Percentiles rank a stretch among this genome's conserved stretches.
Conservation (phyloP, 92 coral and sea anemone species). For the Palythoa heliodiscus region DNA sequence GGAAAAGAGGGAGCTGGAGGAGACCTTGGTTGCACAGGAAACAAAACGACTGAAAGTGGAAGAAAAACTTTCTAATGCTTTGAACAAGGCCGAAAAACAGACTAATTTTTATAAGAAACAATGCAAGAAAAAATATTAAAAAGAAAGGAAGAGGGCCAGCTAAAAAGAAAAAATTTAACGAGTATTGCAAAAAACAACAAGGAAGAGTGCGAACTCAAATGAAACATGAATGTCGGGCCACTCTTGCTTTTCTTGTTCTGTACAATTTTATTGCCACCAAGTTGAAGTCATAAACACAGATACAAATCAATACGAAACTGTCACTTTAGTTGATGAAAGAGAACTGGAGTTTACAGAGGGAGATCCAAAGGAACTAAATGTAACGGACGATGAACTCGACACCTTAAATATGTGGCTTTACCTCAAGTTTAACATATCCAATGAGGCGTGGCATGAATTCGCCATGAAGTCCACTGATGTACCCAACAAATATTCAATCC, state of each 20-base stretch:
- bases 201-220: not conserved
- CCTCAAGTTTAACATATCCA: not conserved
- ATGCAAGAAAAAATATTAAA: too few relatives aligned
- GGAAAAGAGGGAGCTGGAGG: too few relatives aligned
- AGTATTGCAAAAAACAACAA: too few relatives aligned
- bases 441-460: conserved; percentile 8
- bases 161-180: too few relatives aligned
- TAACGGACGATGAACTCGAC: conserved; percentile 20
- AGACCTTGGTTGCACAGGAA: too few relatives aligned
- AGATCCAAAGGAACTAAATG: conserved; percentile 45
- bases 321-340: conserved; percentile 36
- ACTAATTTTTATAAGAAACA: too few relatives aligned
- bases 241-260: conserved; percentile 47
- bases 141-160: too few relatives aligned
- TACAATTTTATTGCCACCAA: conserved; percentile 15
- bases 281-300: conserved; percentile 44
- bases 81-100: too few relatives aligned
- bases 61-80: too few relatives aligned
- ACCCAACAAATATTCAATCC: conserved; percentile 19
- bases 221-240: conserved; percentile 48
- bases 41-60: too few relatives aligned
- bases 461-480: conserved; percentile 44
- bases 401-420: conserved; percentile 10
- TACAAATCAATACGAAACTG: conserved; percentile 43
- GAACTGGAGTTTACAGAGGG: conserved; percentile 44